Evolutionary conservation across 2,113 vertebrate genomes (phyloP).

Genomic region (Himantopus leucocephalus): DNA sequence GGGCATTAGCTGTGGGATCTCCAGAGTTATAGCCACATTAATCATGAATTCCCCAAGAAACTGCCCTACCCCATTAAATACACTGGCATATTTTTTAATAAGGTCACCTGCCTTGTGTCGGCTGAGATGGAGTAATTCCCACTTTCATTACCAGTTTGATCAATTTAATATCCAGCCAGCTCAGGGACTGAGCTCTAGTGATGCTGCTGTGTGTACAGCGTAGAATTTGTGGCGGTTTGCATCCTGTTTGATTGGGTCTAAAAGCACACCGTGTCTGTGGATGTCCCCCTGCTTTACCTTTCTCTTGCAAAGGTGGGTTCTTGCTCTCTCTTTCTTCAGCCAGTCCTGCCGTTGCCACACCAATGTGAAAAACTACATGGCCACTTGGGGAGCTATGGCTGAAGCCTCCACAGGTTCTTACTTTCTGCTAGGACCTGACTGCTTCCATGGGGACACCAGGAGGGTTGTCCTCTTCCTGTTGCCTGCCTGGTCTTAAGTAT

Average conservation of each 20-base stretch:
- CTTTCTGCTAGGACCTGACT: not conserved
- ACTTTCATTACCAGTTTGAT: slow-evolving; percentile 69
- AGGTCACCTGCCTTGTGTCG: slow-evolving; percentile 68
- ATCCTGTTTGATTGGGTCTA: not conserved
- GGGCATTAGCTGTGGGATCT: slow-evolving; percentile 41
- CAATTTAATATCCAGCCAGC: slow-evolving; percentile 67
- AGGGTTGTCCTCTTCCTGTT: not conserved
- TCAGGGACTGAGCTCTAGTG: slow-evolving; percentile 12
- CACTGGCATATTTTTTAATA: slow-evolving; percentile 71
- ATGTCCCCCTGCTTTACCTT: not conserved
- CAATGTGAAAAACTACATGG: rapidly evolving
- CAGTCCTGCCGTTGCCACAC: not conserved
- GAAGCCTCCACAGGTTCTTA: not conserved
- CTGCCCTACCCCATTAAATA: slow-evolving; percentile 71
- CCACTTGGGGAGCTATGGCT: not conserved
- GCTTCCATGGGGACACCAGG: not conserved
- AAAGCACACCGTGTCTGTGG: not conserved
- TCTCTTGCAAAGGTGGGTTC: not conserved
- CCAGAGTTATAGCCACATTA: slow-evolving; percentile 62
- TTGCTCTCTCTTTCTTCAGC: not conserved
- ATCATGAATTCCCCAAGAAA: slow-evolving; percentile 61
- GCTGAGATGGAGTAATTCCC: slow-evolving; percentile 64
- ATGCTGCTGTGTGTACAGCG: slow-evolving; percentile 16
- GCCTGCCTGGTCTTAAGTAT: not conserved
- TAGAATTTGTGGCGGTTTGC: slow-evolving; percentile 4